Conservation (phyloP, 2,113 vertebrate genomes). For the Pholis gunnellus region DNA sequence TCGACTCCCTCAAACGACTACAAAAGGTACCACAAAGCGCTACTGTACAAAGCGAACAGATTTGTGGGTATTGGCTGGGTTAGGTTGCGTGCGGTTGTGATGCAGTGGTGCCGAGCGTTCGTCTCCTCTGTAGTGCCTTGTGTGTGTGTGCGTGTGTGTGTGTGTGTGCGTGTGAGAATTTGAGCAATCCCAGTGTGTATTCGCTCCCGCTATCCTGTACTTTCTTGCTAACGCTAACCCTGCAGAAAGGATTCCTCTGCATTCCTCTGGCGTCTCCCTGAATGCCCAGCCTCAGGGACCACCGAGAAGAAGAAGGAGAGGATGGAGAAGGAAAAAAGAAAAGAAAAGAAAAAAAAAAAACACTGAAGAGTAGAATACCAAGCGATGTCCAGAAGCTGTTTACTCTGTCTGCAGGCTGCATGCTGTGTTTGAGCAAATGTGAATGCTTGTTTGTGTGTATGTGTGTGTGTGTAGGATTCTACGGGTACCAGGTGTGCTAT, state of each 20-base stretch:
- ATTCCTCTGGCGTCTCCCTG: constrained; percentile 48
- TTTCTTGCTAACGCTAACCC: constrained; percentile 5
- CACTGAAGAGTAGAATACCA: constrained; percentile 51
- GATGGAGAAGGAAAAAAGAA: constrained; percentile 13
- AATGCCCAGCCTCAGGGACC: constrained; percentile 43
- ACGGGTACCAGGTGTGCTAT: constrained; percentile 69
- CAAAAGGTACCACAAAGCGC: constrained; percentile 7
- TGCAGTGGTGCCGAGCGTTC: constrained; percentile 1
- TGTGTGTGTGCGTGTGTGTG: neutral
- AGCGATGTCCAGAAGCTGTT: constrained; percentile 56
- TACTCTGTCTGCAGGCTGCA: constrained; percentile 64
- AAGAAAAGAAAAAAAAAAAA: constrained; percentile 13
- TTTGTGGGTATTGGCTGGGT: neutral
- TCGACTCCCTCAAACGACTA: neutral
- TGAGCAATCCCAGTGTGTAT: constrained; percentile 28
- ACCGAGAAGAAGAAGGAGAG: constrained; percentile 16
- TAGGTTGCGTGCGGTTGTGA: neutral
- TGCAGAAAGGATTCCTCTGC: constrained; percentile 43
- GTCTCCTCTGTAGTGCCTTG: neutral
- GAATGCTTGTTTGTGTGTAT: constrained; percentile 11
- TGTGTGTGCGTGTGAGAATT: neutral
- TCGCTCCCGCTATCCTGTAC: constrained; percentile 2
- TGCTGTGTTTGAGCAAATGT: constrained; percentile 60
- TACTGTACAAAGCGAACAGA: neutral
- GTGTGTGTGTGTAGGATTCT: constrained; percentile 28